Evolutionary conservation across 1,140 invertebrate genomes (phyloP).

Genomic region (Cryptotermes secundus): DNA sequence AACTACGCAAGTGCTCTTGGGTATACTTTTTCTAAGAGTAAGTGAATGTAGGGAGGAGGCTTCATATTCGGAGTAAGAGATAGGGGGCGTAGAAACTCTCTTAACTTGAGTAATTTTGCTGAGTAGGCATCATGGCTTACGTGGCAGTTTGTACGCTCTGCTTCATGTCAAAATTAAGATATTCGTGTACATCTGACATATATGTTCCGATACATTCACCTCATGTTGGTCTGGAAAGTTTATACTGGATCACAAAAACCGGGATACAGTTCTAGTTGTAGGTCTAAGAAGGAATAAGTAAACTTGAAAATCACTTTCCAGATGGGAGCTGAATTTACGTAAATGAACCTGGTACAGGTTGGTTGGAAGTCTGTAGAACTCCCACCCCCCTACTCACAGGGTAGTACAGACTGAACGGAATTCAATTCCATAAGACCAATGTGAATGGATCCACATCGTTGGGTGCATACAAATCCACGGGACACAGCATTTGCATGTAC

Average conservation of each 20-base stretch:
- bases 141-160: neutral
- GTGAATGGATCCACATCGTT: too few relatives aligned
- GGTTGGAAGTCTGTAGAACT: too few relatives aligned
- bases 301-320: too few relatives aligned
- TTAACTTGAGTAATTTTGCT: neutral
- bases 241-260: too few relatives aligned
- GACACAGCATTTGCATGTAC: too few relatives aligned
- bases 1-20: neutral
- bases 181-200: neutral
- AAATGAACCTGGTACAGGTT: too few relatives aligned
- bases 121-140: neutral
- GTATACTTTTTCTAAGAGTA: neutral
- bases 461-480: too few relatives aligned
- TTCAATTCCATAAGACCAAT: too few relatives aligned
- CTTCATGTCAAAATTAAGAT: neutral
- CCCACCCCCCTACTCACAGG: too few relatives aligned
- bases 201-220: neutral
- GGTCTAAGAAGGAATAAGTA: neutral
- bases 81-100: neutral
- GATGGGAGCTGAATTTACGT: too few relatives aligned
- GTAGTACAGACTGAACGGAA: too few relatives aligned
- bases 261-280: neutral
- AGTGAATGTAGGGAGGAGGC: neutral
- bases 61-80: neutral
- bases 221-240: neutral